phyloP scores from a whole-genome alignment of 2,113 vertebrate species.

The Lepus europaeus region DNA sequence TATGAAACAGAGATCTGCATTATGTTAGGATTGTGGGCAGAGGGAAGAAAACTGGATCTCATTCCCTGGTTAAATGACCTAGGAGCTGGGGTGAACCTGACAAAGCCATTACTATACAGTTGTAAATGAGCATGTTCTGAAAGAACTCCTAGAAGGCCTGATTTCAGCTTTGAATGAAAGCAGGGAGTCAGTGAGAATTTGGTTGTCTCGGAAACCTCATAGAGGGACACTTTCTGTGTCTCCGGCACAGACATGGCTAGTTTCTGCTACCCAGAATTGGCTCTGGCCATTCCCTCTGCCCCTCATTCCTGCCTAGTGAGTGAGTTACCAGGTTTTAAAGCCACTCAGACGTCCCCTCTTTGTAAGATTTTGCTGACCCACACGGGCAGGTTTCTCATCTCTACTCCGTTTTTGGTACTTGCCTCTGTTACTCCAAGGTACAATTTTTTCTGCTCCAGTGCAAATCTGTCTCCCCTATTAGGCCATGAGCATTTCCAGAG shows the following conservation, averaged over 20 bases:
- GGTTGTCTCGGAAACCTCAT: no score
- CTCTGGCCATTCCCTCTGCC: accelerated
- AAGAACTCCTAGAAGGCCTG: neutral
- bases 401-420: neutral
- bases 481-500: no score
- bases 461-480: no score
- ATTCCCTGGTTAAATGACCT: neutral
- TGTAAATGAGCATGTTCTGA: neutral
- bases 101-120: accelerated
- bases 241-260: neutral
- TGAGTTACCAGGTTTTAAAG: neutral
- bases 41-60: neutral
- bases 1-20: neutral
- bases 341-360: neutral
- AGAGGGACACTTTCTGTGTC: neutral
- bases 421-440: neutral
- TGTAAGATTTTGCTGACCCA: neutral
- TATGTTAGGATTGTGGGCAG: neutral
- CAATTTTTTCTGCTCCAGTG: neutral
- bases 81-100: neutral
- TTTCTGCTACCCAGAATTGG: neutral
- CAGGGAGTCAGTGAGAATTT: neutral
- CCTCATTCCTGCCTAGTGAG: neutral
- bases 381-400: neutral
- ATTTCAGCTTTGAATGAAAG: neutral